Conservation (phyloP, 2,888 invertebrate genomes). For the Trissonchulus latispiculum region DNA sequence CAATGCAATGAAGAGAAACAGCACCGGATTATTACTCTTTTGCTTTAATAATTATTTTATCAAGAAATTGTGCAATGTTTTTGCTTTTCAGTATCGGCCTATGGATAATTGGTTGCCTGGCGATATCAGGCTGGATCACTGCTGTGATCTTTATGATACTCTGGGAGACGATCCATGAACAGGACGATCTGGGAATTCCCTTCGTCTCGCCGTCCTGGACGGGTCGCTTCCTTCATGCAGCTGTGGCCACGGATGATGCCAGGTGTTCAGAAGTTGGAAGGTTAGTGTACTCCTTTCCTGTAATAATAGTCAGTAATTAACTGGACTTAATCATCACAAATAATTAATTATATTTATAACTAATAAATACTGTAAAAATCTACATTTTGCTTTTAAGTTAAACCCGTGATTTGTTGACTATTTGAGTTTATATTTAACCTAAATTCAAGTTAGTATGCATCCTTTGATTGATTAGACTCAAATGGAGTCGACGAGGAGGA, state of each 20-base stretch:
- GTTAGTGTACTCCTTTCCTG: too few species aligned
- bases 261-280: background rate
- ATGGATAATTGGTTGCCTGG: background rate
- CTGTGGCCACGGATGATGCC: slow-evolving; percentile 5
- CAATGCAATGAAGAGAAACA: too few species aligned
- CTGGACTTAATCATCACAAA: background rate
- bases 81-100: background rate
- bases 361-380: too few species aligned
- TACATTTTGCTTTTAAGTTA: too few species aligned
- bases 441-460: too few species aligned
- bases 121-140: slow-evolving; percentile 4
- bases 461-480: background rate
- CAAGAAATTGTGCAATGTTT: background rate
- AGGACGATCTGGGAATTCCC: background rate
- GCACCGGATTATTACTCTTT: too few species aligned
- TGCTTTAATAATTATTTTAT: too few species aligned
- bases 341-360: background rate
- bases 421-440: too few species aligned
- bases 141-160: background rate
- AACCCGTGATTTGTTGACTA: too few species aligned
- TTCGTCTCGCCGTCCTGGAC: background rate
- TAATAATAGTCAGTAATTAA: too few species aligned
- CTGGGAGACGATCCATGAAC: background rate
- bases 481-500: background rate
- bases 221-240: background rate